These are phyloP conservation scores for Ahaetulla prasina DNA, from an alignment of 2,113 vertebrate species.

Conservation along the genomic window DNA sequence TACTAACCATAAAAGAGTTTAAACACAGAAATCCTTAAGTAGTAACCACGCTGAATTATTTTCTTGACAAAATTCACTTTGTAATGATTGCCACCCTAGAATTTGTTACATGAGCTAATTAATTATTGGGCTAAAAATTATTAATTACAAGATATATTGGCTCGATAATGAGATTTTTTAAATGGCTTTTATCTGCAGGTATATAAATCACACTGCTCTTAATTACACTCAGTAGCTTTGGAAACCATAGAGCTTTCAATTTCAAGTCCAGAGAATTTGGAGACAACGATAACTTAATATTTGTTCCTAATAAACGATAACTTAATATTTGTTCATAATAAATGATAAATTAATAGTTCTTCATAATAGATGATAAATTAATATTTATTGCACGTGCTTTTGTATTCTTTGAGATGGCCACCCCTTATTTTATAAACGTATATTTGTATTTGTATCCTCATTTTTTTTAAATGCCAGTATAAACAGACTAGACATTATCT, in stretches of 20 bases:
- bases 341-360: too few relatives aligned
- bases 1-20: not conserved
- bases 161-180: conserved; percentile 10
- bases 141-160: not conserved
- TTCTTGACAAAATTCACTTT: not conserved
- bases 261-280: not conserved
- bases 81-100: not conserved
- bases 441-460: not conserved
- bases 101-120: conserved; percentile 4
- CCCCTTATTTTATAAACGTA: not conserved
- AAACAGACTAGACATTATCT: not conserved
- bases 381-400: not conserved
- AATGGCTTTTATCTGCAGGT: conserved; percentile 21
- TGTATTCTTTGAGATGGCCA: not conserved
- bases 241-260: not conserved
- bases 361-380: not conserved
- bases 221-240: not conserved
- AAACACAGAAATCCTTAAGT: not conserved
- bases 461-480: not conserved
- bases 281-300: not conserved
- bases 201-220: not conserved
- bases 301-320: not conserved
- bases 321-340: not conserved
- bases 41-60: not conserved
- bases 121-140: conserved; percentile 19